Evolutionary conservation across 2,888 invertebrate species (phyloP), one percentile per base, ranked within the genome.

Genomic region (Sympetrum striolatum): DNA sequence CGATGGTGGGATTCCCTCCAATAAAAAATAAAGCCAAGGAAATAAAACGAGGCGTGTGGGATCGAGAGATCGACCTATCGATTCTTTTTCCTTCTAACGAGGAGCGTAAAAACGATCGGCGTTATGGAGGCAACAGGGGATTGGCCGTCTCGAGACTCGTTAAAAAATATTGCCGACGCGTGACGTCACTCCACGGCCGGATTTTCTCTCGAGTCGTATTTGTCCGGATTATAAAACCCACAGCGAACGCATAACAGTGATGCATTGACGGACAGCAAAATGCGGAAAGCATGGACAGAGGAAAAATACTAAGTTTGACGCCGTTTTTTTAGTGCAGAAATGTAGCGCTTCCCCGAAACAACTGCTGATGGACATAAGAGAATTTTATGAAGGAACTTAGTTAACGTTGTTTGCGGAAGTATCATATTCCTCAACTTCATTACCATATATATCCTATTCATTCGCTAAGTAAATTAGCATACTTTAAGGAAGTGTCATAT

Each of bases 61-160:
- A 53, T 25, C 12, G 48, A 48, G 53, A 12, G 82, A 82, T 82
- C 58, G 82, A 82, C 58, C 64, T 37, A 86, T 60, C 60, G n/a
- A 60, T 86, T 37, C 22, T 14, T 44, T 44, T 44, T 44, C 39
- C 44, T 44, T 44, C 44, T 44, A 64, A 86, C 86, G 37, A 86
- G 35, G 86, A 86, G 60, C 64, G 60, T 86, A 86, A 64, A 60
- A 64, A 86, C 86, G 86, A 35, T 86, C 86, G 86, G 58, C 58
- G 53, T 58, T 58, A 60, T 58, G 82, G 31, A 60, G 82, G 44
- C 48, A 44, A 44, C 48, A 25, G 31, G 60, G 31, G 31, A 86
- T 86, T 86, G 86, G 86, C 60, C 39, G n/a, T 22, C 14, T 14
- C 10, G 22, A 53, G 81, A 5, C 73, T 73, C 73, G 73, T 73